Evolutionary conservation across 1,140 invertebrate genomes (phyloP), one percentile per base, ranked within the genome.

Genomic region (Bradysia coprophila): DNA sequence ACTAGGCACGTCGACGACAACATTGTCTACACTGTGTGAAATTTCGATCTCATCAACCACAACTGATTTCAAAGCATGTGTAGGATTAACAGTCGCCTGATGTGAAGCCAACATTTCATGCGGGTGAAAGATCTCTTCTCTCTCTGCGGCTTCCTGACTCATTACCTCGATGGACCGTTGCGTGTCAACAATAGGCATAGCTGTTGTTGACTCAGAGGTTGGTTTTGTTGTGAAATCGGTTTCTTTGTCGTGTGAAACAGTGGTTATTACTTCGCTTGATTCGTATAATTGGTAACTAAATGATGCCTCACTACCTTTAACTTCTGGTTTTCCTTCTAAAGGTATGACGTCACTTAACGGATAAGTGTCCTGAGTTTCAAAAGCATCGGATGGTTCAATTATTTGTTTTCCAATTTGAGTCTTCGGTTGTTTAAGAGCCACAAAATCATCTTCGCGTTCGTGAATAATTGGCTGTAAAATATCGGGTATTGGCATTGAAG

Each of bases 171-270:
- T 23, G 3, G 38, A 18, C 10, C 16, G 21, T 13, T 22, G 11
- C 11, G 23, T n/a, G n/a, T 4, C 21, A 9, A 21, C 22, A 11
- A 11, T 21, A 28, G 24, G 13, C 6, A 13, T 28, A 8, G 24
- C 24, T 8, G 6, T 28, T 28, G 24, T 8, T 8, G 6, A 28
- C 6, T 28, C 24, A 6, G 13, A 28, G 6, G 13, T 28, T 28
- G 24, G 38, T 21, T 23, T 39, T 2, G 15, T 11, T 15, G 22
- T 31, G 16, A 34, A 36, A 19, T 34, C 20, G 21, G 13, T 8
- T 37, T 43, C 31, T 31, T 41, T 41, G 9, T 41, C 40, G 16
- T 41, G 40, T 19, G 24, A 6, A 18, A 15, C 24, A 28, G 13
- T 13, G 6, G 24, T 5, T 9, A 41, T 19, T 9, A 9, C 9